These are phyloP conservation scores for Musca vetustissima DNA, from an alignment of 1,140 invertebrate species.

Conservation along the genomic window DNA sequence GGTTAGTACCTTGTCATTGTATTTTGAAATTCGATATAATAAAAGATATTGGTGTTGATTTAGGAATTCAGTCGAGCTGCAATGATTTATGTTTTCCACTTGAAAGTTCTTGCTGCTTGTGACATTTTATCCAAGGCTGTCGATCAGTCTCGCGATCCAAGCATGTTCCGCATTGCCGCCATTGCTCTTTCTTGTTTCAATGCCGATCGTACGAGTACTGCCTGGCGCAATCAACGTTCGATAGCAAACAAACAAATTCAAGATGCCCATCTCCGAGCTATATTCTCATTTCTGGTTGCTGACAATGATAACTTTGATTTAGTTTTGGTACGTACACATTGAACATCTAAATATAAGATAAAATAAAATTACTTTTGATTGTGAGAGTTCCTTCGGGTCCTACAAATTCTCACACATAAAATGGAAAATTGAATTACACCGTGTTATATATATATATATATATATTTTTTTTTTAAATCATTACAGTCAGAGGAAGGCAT, in stretches of 20 bases:
- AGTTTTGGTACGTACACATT: conserved; percentile 76
- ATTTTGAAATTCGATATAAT: neutral
- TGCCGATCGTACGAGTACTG: conserved; percentile 72
- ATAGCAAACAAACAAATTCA: conserved; percentile 70
- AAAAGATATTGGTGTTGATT: neutral
- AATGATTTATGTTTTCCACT: conserved; percentile 86
- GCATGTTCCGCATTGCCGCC: conserved; percentile 70
- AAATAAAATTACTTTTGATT: no score
- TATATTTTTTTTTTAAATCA: no score
- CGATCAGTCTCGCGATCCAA: conserved; percentile 50
- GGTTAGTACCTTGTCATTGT: neutral
- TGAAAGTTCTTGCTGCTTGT: conserved; percentile 81
- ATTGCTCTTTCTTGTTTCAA: conserved; percentile 90
- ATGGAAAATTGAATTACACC: no score
- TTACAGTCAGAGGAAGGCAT: conserved; percentile 77
- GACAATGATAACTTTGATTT: conserved; percentile 77
- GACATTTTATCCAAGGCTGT: conserved; percentile 77
- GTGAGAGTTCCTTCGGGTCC: no score
- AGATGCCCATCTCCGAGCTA: conserved; percentile 87
- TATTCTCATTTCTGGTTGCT: conserved; percentile 88
- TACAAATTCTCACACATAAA: no score
- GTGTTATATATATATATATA: no score
- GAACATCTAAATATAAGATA: no score
- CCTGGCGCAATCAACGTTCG: conserved; percentile 81
- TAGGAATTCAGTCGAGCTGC: conserved; percentile 78